These are phyloP conservation scores for Stenoptilia bipunctidactyla DNA, from an alignment of 2,888 invertebrate genomes.

Conservation along the genomic window DNA sequence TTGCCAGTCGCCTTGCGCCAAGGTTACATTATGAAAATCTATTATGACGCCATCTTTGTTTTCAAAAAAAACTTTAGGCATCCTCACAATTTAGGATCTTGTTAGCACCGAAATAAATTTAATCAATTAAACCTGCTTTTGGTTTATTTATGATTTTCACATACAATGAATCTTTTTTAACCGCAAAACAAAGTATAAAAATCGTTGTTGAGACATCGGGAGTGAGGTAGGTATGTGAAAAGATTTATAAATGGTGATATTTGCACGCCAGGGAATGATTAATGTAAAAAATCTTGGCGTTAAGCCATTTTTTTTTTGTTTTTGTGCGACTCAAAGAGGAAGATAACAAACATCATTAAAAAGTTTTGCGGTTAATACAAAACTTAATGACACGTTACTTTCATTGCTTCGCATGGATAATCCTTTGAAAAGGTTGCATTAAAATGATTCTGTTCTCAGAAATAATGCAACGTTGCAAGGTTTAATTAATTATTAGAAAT, in stretches of 20 bases:
- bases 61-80: neutral
- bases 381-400: neutral
- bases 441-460: no score
- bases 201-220: conserved; percentile 21
- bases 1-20: conserved; percentile 22
- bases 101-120: neutral
- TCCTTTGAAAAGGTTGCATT: no score
- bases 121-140: neutral
- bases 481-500: no score
- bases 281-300: conserved; percentile 43
- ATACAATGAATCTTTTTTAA: conserved; percentile 6
- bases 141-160: conserved; percentile 6
- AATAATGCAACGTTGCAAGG: no score
- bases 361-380: conserved; percentile 8
- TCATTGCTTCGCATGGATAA: neutral
- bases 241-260: conserved; percentile 37
- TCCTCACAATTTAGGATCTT: neutral
- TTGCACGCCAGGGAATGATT: conserved; percentile 43
- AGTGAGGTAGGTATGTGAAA: conserved; percentile 23
- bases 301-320: conserved; percentile 35
- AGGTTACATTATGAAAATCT: conserved; percentile 19
- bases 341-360: conserved; percentile 25
- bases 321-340: conserved; percentile 37
- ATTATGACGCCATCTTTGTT: conserved; percentile 10
- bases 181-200: conserved; percentile 11